Base-by-base conservation (phyloP, 2,888 invertebrate genomes). In the Isotomurus palustris region DNA sequence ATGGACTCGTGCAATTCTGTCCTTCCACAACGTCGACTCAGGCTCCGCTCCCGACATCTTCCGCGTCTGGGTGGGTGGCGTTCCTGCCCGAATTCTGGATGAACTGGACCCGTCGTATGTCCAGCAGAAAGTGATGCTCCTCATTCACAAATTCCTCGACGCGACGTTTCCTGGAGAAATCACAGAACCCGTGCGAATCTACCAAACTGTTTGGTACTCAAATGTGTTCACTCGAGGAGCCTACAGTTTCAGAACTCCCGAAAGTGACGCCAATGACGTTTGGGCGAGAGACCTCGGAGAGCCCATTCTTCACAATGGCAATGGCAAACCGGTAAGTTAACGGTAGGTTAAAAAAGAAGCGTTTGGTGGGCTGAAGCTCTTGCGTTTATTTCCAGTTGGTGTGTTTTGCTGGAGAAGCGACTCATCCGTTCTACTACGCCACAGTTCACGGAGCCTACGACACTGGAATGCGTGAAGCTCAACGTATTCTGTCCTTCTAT, bases 361-460 rank as follows among this genome's bases (percentile, higher is more conserved):
- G 25, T 51, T 51, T 51, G n/a, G n/a, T n/a, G n/a, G n/a, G n/a
- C n/a, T n/a, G n/a, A n/a, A n/a, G n/a, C n/a, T n/a, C n/a, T n/a
- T n/a, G n/a, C n/a, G n/a, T n/a, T n/a, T n/a, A n/a, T 51, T 32
- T 55, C 19, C 57, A 71, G 71, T 48, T 68, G 6, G 44, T 72
- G 2, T 71, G 69, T 51, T 75, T 75, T 70, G 75, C 74, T 54
- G 75, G 75, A 12, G 75, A 75, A 70, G 75, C 74, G 2, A 72
- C 74, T 10, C 73, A 73, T 57, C 52, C 58, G 14, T 52, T 67
- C 40, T 73, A 61, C 52, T 74, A 67, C 61, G 73, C 74, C 1
- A 82, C 84, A 0, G 85, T 84, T 0, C 86, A 88, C 71, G 87
- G 87, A 0, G 88, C 88, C 0, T 74, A 86, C 0, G 86, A 86